Evolutionary conservation across 2,113 vertebrate genomes (phyloP), one percentile per base, ranked within the genome.

Genomic region (Regulus satrapa): DNA sequence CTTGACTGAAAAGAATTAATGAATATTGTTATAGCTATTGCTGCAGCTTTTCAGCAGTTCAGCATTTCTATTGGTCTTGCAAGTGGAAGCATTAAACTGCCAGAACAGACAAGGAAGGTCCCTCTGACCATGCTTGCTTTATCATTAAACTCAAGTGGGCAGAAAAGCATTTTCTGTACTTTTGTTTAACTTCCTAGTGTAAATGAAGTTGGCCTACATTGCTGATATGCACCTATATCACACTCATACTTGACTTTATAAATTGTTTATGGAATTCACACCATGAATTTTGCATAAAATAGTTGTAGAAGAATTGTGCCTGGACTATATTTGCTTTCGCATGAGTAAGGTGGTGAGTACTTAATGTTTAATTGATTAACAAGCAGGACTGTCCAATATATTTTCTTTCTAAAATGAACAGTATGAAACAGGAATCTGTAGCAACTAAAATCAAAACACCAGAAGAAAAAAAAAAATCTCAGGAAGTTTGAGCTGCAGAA

Each of bases 261-360:
- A 98, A 98, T 98, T 98, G 97, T 98, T 98, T 97, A 98, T 98
- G 83, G 94, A 96, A 97, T 95, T 97, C 96, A 78, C 71, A 95
- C 92, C 81, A 96, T 85, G 66, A 97, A 98, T 98, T 97, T 96
- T 97, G 95, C 91, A 97, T 98, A 97, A 98, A 98, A 97, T 91
- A 96, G 81, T 94, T 81, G 66, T 84, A 67, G 89, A 92, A 78
- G 75, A 79, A 91, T 93, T 91, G 83, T 85, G 89, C 76, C 61
- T 86, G 72, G 64, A 41, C 94, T 86, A 12, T 83, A 93, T 94
- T 96, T 91, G 80, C 46, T 89, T 97, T 88, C 93, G 73, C 63
- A 48, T 77, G 74, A 89, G 66, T 78, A 78, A 88, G 92, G 83
- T 87, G 75, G 71, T 72, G 83, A 91, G 86, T 64, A 79, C 85